Conservation (phyloP, 2,113 vertebrate genomes). For the Psittacus erithacus region DNA sequence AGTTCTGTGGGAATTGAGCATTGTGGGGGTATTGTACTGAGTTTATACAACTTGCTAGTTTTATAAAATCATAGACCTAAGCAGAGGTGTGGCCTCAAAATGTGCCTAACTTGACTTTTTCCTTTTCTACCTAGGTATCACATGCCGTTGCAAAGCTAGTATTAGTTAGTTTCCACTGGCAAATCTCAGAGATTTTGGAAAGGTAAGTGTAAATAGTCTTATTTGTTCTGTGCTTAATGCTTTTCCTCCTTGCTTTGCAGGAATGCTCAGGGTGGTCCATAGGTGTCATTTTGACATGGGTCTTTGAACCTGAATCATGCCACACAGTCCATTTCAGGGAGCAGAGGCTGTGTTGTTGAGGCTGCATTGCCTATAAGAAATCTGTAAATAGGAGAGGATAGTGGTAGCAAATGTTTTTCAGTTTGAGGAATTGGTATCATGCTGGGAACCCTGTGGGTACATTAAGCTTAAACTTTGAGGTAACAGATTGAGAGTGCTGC, state of each 20-base stretch:
- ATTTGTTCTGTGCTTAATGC: neutral
- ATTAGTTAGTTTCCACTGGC: constrained; percentile 99
- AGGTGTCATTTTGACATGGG: neutral
- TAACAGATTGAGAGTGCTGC: neutral
- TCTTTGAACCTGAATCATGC: neutral
- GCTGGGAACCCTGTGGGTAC: neutral
- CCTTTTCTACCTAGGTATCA: constrained; percentile 82
- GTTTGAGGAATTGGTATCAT: neutral
- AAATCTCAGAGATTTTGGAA: constrained; percentile 94
- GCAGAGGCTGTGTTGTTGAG: neutral
- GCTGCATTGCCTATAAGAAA: neutral
- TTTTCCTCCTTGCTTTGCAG: neutral
- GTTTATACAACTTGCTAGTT: neutral
- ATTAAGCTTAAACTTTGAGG: neutral
- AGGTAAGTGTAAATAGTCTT: constrained; percentile 80
- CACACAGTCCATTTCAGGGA: neutral
- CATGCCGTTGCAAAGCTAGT: constrained; percentile 97
- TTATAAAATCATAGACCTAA: neutral
- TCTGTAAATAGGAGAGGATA: neutral
- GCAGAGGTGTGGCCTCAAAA: neutral
- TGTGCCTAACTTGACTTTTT: neutral
- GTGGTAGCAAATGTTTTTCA: neutral
- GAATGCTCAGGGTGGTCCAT: neutral
- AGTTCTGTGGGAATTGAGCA: neutral
- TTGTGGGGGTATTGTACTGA: neutral